Percentiles rank a stretch among this genome's conserved stretches.
phyloP scores from a whole-genome alignment of 1,140 invertebrate species.

The Melanaphis sacchari region DNA sequence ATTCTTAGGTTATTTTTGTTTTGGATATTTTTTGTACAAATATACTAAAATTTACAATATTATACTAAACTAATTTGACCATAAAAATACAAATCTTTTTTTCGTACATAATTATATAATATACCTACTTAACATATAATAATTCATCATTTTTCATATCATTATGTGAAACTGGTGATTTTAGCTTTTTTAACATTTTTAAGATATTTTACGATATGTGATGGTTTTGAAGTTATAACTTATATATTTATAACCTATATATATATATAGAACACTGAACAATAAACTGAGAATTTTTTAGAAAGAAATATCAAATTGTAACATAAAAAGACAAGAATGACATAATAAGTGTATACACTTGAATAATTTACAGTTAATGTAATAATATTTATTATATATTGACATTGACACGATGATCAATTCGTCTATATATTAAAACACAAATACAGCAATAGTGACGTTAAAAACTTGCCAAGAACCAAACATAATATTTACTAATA shows the following conservation, averaged over 20 bases:
- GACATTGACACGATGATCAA: background rate
- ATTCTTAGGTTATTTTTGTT: background rate
- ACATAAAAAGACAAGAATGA: background rate
- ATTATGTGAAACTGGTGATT: too few species aligned
- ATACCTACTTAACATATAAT: too few species aligned
- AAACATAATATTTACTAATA: background rate
- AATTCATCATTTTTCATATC: too few species aligned
- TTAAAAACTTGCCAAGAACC: background rate
- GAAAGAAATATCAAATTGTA: background rate
- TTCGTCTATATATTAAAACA: background rate
- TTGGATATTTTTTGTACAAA: background rate
- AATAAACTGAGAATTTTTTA: background rate
- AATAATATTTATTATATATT: background rate
- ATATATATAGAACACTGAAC: background rate
- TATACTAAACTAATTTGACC: background rate
- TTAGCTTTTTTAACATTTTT: too few species aligned
- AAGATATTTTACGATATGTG: background rate
- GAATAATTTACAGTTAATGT: background rate
- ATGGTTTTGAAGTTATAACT: background rate
- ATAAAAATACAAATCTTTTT: too few species aligned
- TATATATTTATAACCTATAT: background rate
- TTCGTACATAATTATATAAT: too few species aligned
- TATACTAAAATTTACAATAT: background rate
- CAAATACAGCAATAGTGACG: background rate
- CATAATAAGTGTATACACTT: background rate